These are phyloP conservation scores for Lysiphlebus fabarum DNA, from an alignment of 1,140 invertebrate genomes.

Conservation along the genomic window DNA sequence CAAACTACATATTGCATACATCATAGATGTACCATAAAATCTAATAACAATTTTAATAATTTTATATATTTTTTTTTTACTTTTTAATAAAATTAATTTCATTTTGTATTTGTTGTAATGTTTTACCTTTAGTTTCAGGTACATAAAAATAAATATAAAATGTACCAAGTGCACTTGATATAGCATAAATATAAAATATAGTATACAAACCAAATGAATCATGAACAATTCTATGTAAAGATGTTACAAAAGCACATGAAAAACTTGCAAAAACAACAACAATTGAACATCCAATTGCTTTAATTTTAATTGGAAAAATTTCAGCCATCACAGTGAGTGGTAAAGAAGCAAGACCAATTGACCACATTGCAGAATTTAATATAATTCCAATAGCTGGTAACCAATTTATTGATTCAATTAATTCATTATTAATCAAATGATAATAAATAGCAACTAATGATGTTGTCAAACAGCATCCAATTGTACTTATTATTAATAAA, in stretches of 20 bases:
- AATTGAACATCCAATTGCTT: conserved; percentile 64
- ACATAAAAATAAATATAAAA: conserved; percentile 64
- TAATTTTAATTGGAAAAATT: conserved; percentile 67
- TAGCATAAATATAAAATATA: conserved; percentile 71
- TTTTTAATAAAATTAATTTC: conserved; percentile 29
- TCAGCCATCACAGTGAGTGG: conserved; percentile 70
- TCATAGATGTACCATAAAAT: conserved; percentile 67
- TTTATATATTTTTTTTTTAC: conserved; percentile 50
- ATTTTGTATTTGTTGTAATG: conserved; percentile 62
- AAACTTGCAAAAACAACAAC: conserved; percentile 65
- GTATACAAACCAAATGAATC: conserved; percentile 61
- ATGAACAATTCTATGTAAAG: conserved; percentile 63
- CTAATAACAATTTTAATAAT: conserved; percentile 58
- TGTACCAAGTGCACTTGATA: conserved; percentile 60
- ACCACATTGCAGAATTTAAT: conserved; percentile 64
- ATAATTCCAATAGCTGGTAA: conserved; percentile 62
- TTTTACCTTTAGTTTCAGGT: conserved; percentile 76
- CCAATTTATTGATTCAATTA: conserved; percentile 53
- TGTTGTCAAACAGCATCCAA: conserved; percentile 53
- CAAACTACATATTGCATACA: conserved; percentile 66
- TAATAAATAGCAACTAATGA: conserved; percentile 55
- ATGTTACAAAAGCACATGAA: conserved; percentile 60
- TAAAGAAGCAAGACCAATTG: conserved; percentile 66
- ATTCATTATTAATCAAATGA: conserved; percentile 52
- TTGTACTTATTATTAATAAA: conserved; percentile 61